Evolutionary conservation across 1,140 invertebrate genomes (phyloP).

Genomic region (Propsilocerus akamusi): DNA sequence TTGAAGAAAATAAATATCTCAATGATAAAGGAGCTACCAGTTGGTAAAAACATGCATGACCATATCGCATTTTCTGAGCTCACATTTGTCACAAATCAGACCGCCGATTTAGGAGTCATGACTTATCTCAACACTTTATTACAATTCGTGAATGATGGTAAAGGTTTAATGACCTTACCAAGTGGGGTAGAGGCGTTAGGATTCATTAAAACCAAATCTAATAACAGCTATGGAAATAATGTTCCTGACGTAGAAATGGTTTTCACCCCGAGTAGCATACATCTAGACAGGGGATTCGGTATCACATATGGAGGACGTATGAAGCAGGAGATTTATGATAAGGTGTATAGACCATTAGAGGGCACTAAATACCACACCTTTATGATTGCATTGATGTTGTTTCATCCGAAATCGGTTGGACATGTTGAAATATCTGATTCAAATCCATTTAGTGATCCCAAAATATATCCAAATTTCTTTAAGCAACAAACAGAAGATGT

Average conservation of each 20-base stretch:
- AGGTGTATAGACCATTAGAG: constrained; percentile 33
- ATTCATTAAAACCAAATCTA: constrained; percentile 38
- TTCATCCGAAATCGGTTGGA: constrained; percentile 56
- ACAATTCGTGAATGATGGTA: constrained; percentile 27
- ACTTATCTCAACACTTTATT: constrained; percentile 26
- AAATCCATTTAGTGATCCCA: constrained; percentile 53
- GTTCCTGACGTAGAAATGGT: constrained; percentile 44
- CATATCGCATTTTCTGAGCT: constrained; percentile 49
- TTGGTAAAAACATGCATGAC: constrained; percentile 53
- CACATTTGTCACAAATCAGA: constrained; percentile 32
- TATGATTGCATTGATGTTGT: constrained; percentile 46
- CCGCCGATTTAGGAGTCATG: constrained; percentile 23
- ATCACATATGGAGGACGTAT: constrained; percentile 33
- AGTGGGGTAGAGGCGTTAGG: constrained; percentile 42
- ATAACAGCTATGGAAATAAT: constrained; percentile 30
- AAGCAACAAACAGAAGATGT: constrained; percentile 39
- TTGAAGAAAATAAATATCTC: constrained; percentile 45
- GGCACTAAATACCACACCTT: constrained; percentile 32
- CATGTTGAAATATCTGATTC: constrained; percentile 40
- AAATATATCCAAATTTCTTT: constrained; percentile 58
- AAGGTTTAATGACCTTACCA: constrained; percentile 30
- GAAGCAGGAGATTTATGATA: constrained; percentile 34
- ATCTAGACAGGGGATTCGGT: constrained; percentile 40
- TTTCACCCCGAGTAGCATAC: constrained; percentile 28
- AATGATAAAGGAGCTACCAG: constrained; percentile 40